Evolutionary conservation across 2,113 vertebrate genomes (phyloP), one percentile per base, ranked within the genome.

Genomic region (Notiomystis cincta): DNA sequence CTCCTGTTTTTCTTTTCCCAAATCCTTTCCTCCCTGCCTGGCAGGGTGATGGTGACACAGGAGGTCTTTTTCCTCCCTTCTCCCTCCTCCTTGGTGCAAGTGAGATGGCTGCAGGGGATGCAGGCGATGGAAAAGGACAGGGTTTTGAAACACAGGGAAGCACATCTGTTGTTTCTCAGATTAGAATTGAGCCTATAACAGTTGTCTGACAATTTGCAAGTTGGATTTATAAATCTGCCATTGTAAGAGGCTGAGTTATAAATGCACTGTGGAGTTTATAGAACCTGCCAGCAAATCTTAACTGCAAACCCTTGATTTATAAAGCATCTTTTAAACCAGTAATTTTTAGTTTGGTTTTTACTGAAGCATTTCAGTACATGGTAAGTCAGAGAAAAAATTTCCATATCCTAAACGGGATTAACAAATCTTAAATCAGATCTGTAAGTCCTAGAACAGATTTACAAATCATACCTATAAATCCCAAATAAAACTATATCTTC

Each of bases 401-500:
- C 89, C 75, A 85, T 95, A 96, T 94, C 91, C 95, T 97, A 94
- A 97, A 96, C 2, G 4, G 78, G 83, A 94, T 96, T 96, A 97
- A 94, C 72, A 96, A 97, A 97, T 97, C 87, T 94, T 97, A 97
- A 96, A 97, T 95, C 85, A 98, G 96, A 95, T 96, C 95, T 87
- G 30, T 48, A 96, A 94, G 45, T 94, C 83, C 94, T 96, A 89
- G 80, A 96, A 96, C 53, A 96, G 96, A 97, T 97, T 97, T 96
- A 94, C 96, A 97, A 97, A 96, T 95, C 51, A 35, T 84, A 90
- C 38, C 77, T 95, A 94, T 96, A 96, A 97, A 97, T 97, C 83
- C 56, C 77, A 95, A 94, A 94, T 96, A 96, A 97, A 97, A 92
- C 50, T 35, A 44, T 0, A 1, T 53, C 21, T 80, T 50, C 76